These are phyloP conservation scores for Chelmon rostratus DNA, from an alignment of 2,797 vertebrate species.

Conservation along the genomic window DNA sequence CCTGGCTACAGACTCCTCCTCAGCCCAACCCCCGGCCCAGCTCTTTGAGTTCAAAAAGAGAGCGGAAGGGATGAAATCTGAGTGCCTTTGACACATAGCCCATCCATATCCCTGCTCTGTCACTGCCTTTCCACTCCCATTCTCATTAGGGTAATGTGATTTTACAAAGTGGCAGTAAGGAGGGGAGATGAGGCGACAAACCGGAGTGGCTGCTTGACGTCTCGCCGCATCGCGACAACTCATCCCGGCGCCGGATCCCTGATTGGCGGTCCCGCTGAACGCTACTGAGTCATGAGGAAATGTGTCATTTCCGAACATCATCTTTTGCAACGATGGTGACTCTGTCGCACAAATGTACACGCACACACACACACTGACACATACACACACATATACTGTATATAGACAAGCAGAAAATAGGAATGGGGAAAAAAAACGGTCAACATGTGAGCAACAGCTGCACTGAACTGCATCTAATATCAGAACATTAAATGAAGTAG, in stretches of 20 bases:
- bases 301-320: conserved; percentile 85
- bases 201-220: conserved; percentile 80
- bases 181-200: conserved; percentile 81
- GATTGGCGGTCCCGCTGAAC: conserved; percentile 88
- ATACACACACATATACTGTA: background rate
- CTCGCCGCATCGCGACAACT: conserved; percentile 80
- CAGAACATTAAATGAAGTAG: conserved; percentile 15
- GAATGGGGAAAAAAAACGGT: conserved; percentile 11
- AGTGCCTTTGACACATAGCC: conserved; percentile 89
- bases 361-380: conserved; percentile 1
- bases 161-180: conserved; percentile 84
- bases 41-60: conserved; percentile 63
- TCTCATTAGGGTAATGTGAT: conserved; percentile 92
- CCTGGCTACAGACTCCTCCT: conserved; percentile 34
- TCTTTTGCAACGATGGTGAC: conserved; percentile 49
- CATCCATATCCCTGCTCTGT: conserved; percentile 89
- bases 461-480: conserved; percentile 34
- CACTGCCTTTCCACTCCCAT: conserved; percentile 90
- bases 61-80: conserved; percentile 76
- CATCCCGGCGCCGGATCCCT: conserved; percentile 74
- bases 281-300: conserved; percentile 88
- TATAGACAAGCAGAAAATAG: conserved; percentile 6
- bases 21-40: conserved; percentile 49
- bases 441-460: conserved; percentile 39
- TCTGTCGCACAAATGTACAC: conserved; percentile 29